A percentile compares a stretch with the other conserved stretches of the same genome.
These are phyloP conservation scores for Pristionchus japonicus DNA, from an alignment of 2,888 invertebrate genomes.

Conservation along the genomic window DNA sequence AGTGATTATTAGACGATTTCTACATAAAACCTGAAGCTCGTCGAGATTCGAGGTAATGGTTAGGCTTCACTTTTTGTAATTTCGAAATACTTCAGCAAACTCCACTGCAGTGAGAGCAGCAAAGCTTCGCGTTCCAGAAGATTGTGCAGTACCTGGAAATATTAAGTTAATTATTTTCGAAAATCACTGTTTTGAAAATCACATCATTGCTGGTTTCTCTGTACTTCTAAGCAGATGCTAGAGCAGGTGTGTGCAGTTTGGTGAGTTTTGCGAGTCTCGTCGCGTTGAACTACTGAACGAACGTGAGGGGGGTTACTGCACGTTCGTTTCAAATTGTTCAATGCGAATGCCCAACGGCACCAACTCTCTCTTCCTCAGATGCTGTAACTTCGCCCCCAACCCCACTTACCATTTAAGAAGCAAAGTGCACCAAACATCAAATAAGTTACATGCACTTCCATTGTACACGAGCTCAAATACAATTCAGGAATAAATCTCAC, in stretches of 20 bases:
- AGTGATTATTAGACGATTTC: constrained; percentile 36
- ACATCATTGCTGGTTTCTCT: neutral
- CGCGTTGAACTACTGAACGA: neutral
- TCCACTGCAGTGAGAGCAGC: constrained; percentile 71
- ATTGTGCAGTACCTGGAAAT: constrained; percentile 69
- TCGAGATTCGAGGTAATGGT: constrained; percentile 24
- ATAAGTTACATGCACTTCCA: too few species aligned
- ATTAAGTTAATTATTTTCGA: neutral
- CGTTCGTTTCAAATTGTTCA: too few species aligned
- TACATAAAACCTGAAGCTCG: constrained; percentile 23
- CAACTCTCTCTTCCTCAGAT: too few species aligned
- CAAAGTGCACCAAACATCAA: too few species aligned
- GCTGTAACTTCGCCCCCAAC: too few species aligned
- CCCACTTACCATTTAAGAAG: too few species aligned
- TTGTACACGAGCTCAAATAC: too few species aligned
- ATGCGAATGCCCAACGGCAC: too few species aligned
- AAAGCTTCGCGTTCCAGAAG: constrained; percentile 74
- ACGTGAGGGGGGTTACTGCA: neutral
- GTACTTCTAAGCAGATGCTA: neutral
- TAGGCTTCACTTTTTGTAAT: neutral
- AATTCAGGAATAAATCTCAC: too few species aligned
- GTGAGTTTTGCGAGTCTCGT: neutral
- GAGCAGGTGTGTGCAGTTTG: neutral
- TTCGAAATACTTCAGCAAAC: constrained; percentile 62
- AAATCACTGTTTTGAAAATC: neutral